phyloP scores from a whole-genome alignment of 1,140 invertebrate genomes.

The Anastatus disparis region DNA sequence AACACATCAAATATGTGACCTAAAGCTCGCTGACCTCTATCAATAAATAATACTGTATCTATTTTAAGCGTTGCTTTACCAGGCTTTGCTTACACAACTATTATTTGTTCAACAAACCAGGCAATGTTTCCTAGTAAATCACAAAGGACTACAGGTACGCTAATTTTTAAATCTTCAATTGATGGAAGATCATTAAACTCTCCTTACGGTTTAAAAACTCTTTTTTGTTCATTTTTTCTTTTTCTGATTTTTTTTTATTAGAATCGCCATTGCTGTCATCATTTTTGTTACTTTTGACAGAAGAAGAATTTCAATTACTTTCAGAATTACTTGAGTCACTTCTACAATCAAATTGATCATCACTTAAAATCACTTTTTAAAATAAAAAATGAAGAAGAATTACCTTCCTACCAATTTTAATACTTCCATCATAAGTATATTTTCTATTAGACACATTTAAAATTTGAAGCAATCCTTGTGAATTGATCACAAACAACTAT shows the following conservation, averaged over 20 bases:
- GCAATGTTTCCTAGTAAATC: constrained; percentile 76
- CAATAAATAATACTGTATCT: constrained; percentile 85
- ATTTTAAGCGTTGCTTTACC: constrained; percentile 82
- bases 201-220: constrained; percentile 38
- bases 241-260: constrained; percentile 9
- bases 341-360: constrained; percentile 29
- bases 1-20: constrained; percentile 92
- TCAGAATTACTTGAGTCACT: constrained; percentile 36
- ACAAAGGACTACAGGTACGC: constrained; percentile 79
- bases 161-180: constrained; percentile 85
- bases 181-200: constrained; percentile 80
- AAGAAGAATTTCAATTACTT: background rate
- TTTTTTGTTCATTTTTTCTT: constrained; percentile 19
- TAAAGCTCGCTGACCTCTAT: constrained; percentile 76
- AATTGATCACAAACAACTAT: constrained; percentile 74
- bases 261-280: background rate
- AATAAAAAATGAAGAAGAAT: constrained; percentile 13
- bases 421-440: constrained; percentile 78
- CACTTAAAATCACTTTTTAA: constrained; percentile 8
- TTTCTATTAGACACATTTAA: constrained; percentile 90
- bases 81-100: constrained; percentile 57
- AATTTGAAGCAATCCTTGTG: constrained; percentile 79
- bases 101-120: constrained; percentile 61
- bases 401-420: constrained; percentile 80
- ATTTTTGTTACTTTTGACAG: no score